Evolutionary conservation across 1,140 invertebrate genomes (phyloP).

Genomic region (Heterodera carotae): DNA sequence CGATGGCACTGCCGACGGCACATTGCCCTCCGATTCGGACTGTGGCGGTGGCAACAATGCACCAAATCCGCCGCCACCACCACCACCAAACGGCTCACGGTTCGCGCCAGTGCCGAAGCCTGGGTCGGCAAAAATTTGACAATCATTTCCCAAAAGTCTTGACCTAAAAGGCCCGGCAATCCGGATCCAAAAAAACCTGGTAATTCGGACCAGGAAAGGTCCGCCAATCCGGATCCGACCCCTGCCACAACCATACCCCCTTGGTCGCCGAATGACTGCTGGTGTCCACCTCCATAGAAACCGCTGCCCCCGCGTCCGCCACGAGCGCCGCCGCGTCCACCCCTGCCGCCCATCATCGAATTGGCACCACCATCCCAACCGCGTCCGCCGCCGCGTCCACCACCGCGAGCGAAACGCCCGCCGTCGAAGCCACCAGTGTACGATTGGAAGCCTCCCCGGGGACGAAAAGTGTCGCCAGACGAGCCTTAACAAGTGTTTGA

Average conservation of each 20-base stretch:
- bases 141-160: no score
- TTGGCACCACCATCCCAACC: slow-evolving; percentile 3
- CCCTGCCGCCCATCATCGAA: slow-evolving; percentile 13
- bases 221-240: no score
- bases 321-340: slow-evolving; percentile 9
- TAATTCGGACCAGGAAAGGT: no score
- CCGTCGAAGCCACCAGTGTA: background rate
- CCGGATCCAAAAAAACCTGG: no score
- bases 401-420: background rate
- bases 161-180: no score
- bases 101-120: background rate
- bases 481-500: background rate
- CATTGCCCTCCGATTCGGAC: slow-evolving; percentile 8
- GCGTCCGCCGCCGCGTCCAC: background rate
- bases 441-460: background rate
- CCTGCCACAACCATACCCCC: no score
- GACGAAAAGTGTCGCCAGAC: background rate
- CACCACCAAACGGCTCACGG: background rate
- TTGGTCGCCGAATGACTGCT: no score
- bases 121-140: background rate
- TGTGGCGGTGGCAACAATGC: background rate
- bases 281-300: background rate
- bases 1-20: background rate
- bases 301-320: slow-evolving; percentile 1
- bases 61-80: background rate